A percentile compares a stretch with the other conserved stretches of the same genome.
Evolutionary conservation across 1,140 invertebrate species (phyloP).

Genomic region (Ruditapes philippinarum): DNA sequence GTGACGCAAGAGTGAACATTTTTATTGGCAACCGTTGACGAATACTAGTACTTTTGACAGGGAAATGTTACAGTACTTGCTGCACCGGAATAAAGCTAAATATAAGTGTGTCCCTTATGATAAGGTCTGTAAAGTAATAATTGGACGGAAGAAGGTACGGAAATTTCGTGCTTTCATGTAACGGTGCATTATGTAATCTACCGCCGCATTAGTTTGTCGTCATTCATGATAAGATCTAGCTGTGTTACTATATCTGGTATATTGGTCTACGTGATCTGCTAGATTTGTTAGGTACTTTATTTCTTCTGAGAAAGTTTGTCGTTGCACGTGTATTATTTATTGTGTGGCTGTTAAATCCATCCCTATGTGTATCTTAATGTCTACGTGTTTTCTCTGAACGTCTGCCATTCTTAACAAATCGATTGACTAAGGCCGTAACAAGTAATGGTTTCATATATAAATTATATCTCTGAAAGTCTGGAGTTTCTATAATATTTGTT

Average conservation of each 20-base stretch:
- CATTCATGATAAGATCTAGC: not conserved
- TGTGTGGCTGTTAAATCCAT: too few relatives aligned
- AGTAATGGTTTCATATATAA: too few relatives aligned
- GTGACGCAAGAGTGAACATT: not conserved
- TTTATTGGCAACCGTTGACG: not conserved
- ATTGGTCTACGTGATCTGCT: too few relatives aligned
- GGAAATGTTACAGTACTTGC: not conserved
- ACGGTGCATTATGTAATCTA: not conserved
- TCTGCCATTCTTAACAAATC: too few relatives aligned
- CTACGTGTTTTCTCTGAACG: too few relatives aligned
- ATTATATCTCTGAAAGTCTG: too few relatives aligned
- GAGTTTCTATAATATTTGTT: too few relatives aligned
- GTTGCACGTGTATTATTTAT: too few relatives aligned
- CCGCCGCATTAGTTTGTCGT: not conserved
- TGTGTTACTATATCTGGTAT: not conserved
- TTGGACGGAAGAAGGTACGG: not conserved
- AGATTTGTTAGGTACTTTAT: too few relatives aligned
- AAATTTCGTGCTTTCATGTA: not conserved
- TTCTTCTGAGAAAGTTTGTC: too few relatives aligned
- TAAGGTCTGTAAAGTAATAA: not conserved
- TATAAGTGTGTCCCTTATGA: not conserved
- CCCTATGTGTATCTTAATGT: too few relatives aligned
- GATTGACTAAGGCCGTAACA: too few relatives aligned
- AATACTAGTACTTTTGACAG: slow-evolving; percentile 6
- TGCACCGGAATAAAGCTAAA: not conserved